These are phyloP conservation scores for Axinella damicornis DNA, from an alignment of 37 sponge, comb jelly and placozoan species.

Conservation along the genomic window DNA sequence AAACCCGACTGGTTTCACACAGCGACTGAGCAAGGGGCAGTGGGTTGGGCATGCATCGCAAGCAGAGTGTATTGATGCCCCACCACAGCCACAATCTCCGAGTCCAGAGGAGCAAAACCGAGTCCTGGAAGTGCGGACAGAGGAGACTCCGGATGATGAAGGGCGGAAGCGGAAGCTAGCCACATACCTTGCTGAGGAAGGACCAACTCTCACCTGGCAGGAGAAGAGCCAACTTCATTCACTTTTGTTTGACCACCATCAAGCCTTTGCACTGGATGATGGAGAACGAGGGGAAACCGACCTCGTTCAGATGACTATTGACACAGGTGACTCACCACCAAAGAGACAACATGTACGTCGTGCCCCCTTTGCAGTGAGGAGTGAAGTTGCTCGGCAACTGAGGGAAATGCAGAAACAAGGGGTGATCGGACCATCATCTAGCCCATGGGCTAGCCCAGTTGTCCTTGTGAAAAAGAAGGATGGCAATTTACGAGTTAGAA, in stretches of 20 bases:
- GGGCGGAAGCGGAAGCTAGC: neutral
- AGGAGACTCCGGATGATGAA: neutral
- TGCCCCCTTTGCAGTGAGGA: constrained; percentile 40
- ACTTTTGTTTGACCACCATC: neutral
- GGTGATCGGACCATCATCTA: constrained; percentile 48
- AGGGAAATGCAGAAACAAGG: constrained; percentile 37
- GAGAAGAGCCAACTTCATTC: neutral
- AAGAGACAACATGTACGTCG: constrained; percentile 7
- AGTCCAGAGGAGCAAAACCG: no score
- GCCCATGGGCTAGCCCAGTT: constrained; percentile 16
- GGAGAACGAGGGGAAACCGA: constrained; percentile 55
- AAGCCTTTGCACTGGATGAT: constrained; percentile 20
- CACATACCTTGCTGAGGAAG: neutral
- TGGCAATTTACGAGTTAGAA: no score
- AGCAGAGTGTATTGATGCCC: no score
- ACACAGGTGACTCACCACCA: constrained; percentile 24
- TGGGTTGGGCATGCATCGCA: neutral
- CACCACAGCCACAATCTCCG: no score
- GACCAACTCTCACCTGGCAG: constrained; percentile 17
- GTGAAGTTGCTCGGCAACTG: constrained; percentile 39
- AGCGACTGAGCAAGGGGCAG: neutral
- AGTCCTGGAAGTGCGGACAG: neutral
- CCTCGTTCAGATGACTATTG: constrained; percentile 35
- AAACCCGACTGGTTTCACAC: constrained; percentile 16
- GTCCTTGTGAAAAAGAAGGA: constrained; percentile 43